Evolutionary conservation across 1,140 invertebrate genomes (phyloP).

Genomic region (Dreissena polymorpha): DNA sequence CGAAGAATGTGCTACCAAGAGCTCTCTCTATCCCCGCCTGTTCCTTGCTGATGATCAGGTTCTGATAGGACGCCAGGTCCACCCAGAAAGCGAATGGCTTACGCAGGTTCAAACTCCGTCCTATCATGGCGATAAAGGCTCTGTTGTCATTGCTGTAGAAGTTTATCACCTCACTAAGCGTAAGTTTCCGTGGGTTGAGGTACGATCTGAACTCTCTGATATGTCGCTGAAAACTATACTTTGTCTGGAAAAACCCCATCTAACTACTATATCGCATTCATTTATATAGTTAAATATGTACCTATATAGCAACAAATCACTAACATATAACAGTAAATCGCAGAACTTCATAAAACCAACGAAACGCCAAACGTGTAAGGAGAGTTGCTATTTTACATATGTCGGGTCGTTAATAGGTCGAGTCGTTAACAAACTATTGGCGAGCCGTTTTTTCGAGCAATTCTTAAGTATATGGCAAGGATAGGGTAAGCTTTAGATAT

Average conservation of each 20-base stretch:
- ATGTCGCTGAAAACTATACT: constrained; percentile 36
- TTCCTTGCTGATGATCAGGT: constrained; percentile 67
- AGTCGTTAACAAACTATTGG: no score
- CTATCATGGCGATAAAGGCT: constrained; percentile 56
- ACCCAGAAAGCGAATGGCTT: constrained; percentile 55
- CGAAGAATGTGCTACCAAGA: constrained; percentile 64
- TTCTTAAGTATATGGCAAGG: no score
- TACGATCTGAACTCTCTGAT: constrained; percentile 36
- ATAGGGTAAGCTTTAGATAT: no score
- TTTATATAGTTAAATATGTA: no score
- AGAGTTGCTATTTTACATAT: no score
- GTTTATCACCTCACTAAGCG: constrained; percentile 55
- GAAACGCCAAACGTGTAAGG: no score
- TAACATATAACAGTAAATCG: no score
- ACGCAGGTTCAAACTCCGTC: constrained; percentile 26
- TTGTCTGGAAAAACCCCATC: neutral
- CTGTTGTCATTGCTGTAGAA: constrained; percentile 62
- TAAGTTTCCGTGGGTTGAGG: constrained; percentile 30
- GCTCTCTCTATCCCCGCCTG: constrained; percentile 69
- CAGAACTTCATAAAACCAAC: no score
- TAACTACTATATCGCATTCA: no score
- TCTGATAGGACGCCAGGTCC: constrained; percentile 62
- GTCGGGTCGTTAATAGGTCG: no score
- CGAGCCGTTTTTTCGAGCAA: no score
- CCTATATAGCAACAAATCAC: no score